phyloP scores from a whole-genome alignment of 2,113 vertebrate species.

The Astur gentilis region DNA sequence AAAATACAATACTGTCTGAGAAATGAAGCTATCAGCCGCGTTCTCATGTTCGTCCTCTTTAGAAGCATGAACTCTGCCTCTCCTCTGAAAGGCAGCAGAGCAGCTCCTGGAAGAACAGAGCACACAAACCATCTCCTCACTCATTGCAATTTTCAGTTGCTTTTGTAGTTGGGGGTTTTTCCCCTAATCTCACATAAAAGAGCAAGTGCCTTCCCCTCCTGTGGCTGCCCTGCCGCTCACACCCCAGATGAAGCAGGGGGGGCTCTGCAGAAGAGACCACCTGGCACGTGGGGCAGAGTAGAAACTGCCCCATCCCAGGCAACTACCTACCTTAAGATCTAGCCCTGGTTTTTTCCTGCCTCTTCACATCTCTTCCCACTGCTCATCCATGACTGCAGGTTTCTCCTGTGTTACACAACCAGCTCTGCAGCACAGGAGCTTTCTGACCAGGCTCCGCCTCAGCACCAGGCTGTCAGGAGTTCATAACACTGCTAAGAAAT shows the following conservation, averaged over 20 bases:
- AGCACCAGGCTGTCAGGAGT: not conserved
- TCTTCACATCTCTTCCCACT: not conserved
- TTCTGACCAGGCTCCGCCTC: not conserved
- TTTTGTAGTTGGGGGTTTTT: not conserved
- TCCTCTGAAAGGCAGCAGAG: not conserved
- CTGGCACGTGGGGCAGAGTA: not conserved
- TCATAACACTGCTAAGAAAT: not conserved
- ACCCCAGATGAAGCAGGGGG: not conserved
- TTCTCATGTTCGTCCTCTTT: not conserved
- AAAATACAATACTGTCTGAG: not conserved
- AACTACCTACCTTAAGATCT: not conserved
- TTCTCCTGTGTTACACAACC: not conserved
- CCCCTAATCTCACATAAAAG: not conserved
- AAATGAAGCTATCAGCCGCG: not conserved
- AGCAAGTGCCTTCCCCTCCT: not conserved
- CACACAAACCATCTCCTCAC: not conserved
- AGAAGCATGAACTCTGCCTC: not conserved
- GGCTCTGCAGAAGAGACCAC: not conserved
- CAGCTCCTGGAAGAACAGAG: not conserved
- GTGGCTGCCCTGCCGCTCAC: rapidly evolving
- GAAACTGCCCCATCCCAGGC: not conserved
- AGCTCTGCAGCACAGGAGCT: not conserved
- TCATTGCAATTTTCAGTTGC: not conserved
- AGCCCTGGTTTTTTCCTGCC: not conserved
- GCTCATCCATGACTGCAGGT: not conserved